Percentiles rank a stretch among this genome's conserved stretches.
Evolutionary conservation across 2,888 invertebrate genomes (phyloP).

Genomic region (Dasypolia templi): DNA sequence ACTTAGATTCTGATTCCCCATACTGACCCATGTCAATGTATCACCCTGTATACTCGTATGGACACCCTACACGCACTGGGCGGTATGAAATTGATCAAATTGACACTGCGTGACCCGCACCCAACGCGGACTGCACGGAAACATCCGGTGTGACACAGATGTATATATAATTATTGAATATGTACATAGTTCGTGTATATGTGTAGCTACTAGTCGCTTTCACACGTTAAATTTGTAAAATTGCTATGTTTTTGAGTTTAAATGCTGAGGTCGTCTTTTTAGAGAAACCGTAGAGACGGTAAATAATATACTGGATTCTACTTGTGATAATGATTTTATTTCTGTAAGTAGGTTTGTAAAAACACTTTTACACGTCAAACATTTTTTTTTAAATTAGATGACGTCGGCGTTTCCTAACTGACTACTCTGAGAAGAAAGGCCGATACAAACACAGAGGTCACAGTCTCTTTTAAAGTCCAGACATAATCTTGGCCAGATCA

Average conservation of each 20-base stretch:
- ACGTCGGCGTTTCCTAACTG: no score
- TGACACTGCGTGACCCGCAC: conserved; percentile 65
- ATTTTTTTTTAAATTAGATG: no score
- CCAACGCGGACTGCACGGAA: conserved; percentile 28
- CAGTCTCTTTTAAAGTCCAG: no score
- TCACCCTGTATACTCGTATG: conserved; percentile 13
- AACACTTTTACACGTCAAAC: no score
- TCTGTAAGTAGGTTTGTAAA: no score
- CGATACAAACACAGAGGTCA: no score
- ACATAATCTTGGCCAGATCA: no score
- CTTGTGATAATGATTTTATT: no score
- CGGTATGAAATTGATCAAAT: conserved; percentile 64
- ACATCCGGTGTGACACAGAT: conserved; percentile 58
- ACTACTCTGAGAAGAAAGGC: no score
- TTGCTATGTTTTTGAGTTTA: background rate
- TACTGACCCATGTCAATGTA: background rate
- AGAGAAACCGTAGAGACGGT: background rate
- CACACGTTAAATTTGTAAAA: conserved; percentile 37
- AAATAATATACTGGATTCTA: background rate
- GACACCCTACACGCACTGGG: conserved; percentile 57
- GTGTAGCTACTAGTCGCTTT: conserved; percentile 18
- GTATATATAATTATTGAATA: conserved; percentile 10
- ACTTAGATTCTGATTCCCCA: no score
- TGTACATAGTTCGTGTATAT: background rate
- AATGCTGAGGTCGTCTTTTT: background rate